Evolutionary conservation across 2,113 vertebrate species (phyloP), one percentile per base, ranked within the genome.

Genomic region (Neogobius melanostomus): DNA sequence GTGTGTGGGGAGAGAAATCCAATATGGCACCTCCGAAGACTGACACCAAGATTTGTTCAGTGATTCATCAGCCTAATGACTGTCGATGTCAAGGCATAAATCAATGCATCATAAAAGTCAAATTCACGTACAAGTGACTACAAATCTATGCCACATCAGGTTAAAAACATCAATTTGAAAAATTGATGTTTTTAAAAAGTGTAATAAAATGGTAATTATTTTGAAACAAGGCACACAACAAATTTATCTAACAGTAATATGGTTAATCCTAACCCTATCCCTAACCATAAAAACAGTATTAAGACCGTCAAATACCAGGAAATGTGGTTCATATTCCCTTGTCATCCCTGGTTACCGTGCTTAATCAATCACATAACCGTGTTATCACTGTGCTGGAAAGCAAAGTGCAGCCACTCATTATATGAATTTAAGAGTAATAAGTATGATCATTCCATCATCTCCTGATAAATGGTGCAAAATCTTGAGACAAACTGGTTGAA

Each of bases 1-100:
- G 81, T 78, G 82, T 76, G 75, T 49, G 61, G 68, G 57, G 70
- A 83, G 72, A 84, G 82, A 21, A 85, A 90, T 74, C 60, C 76
- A 88, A 63, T 77, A 72, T 66, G 64, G 59, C 59, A 45, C 59
- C 59, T 44, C 59, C 44, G 59, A n/a, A 61, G 59, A 60, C 28
- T 60, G 14, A 42, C 14, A 43, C 57, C 15, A 11, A 44, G 59
- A 44, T 61, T 44, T 61, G 59, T 51, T 51, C 49, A 5, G 49
- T 61, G 59, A 61, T 44, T 61, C 15, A 45, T 61, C 42, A 61
- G 42, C 15, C 15, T 61, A 61, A 61, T 43, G 59, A 61, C 42
- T 44, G 59, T 6, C 15, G 12, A 61, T n/a, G 14, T 44, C 59
- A 61, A 44, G 59, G 14, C 11, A n/a, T 44, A 61, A 43, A 61